phyloP scores from a whole-genome alignment of 2,797 vertebrate species.

The Echeneis naucrates region DNA sequence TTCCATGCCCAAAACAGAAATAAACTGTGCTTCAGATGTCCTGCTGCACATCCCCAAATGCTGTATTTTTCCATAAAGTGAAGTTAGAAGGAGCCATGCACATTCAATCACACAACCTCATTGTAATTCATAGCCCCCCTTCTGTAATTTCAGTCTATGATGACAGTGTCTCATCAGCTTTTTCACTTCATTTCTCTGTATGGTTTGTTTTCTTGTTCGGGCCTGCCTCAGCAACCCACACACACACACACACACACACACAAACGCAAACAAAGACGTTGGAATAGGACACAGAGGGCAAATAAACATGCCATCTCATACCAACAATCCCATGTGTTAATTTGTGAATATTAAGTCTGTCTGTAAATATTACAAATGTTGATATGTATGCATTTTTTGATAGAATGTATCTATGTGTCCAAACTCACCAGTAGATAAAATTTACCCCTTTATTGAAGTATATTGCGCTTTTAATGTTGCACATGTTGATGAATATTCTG shows the following conservation, averaged over 20 bases:
- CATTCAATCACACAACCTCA: constrained; percentile 27
- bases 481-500: too few relatives aligned
- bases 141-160: constrained; percentile 39
- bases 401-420: too few relatives aligned
- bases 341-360: too few relatives aligned
- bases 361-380: too few relatives aligned
- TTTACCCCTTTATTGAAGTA: too few relatives aligned
- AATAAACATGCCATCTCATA: too few relatives aligned
- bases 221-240: neutral
- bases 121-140: constrained; percentile 54
- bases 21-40: neutral
- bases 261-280: constrained; percentile 7
- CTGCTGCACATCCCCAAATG: neutral
- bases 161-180: constrained; percentile 43
- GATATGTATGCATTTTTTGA: too few relatives aligned
- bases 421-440: too few relatives aligned
- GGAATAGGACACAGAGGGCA: too few relatives aligned
- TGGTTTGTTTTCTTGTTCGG: constrained; percentile 43
- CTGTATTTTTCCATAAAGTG: neutral
- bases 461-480: too few relatives aligned
- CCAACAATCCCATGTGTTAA: too few relatives aligned
- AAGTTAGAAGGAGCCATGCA: constrained; percentile 26
- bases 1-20: neutral
- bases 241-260: constrained; percentile 10
- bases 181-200: constrained; percentile 34